A percentile compares a stretch with the other conserved stretches of the same genome.
Conservation (phyloP, 2,113 vertebrate species). For the Gavialis gangeticus region DNA sequence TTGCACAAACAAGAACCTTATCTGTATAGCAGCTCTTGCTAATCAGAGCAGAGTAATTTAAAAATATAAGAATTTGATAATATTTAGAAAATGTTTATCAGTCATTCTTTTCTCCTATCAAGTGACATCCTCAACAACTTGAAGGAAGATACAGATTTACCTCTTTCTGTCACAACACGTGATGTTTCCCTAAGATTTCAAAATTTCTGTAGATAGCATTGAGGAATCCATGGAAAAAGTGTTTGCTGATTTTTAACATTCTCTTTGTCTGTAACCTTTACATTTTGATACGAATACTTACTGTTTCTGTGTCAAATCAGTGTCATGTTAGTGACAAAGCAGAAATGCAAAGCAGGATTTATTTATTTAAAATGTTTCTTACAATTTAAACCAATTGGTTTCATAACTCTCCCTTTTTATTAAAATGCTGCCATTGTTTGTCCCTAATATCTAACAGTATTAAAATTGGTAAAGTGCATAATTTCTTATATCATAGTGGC, state of each 20-base stretch:
- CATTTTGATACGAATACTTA: background rate
- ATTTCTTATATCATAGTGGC: no score
- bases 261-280: background rate
- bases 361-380: background rate
- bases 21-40: background rate
- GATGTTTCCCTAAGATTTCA: background rate
- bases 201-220: background rate
- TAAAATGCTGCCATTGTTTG: background rate
- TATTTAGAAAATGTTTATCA: background rate
- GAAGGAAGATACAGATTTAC: background rate
- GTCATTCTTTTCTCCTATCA: background rate
- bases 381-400: background rate
- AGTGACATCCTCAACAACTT: background rate
- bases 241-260: background rate
- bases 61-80: background rate
- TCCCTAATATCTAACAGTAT: background rate
- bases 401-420: background rate
- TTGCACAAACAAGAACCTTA: background rate
- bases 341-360: no score
- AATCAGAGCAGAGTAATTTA: background rate
- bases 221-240: background rate
- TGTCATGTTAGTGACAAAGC: background rate
- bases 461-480: background rate
- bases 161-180: background rate
- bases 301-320: background rate